Evolutionary conservation across 2,113 vertebrate genomes (phyloP).

Genomic region (Jacana jacana): DNA sequence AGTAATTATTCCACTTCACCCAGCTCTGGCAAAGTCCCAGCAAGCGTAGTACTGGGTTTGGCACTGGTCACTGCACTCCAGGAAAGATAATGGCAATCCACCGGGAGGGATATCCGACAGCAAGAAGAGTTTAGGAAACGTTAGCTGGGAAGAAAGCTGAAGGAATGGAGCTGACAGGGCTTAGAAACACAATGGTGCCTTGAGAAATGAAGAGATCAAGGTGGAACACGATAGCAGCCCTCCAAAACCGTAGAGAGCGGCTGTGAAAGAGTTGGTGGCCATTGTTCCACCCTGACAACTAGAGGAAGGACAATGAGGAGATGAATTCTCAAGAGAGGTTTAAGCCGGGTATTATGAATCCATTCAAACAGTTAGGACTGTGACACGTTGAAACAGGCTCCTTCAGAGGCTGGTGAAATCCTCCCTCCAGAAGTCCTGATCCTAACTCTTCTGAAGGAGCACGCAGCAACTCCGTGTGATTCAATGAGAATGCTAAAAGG

Average conservation of each 20-base stretch:
- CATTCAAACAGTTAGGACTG: not conserved
- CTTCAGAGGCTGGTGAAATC: not conserved
- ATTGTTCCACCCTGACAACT: not conserved
- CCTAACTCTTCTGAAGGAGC: not conserved
- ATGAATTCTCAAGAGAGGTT: not conserved
- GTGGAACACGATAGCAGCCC: not conserved
- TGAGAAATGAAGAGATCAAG: not conserved
- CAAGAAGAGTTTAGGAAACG: not conserved
- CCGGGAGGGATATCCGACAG: fast-evolving
- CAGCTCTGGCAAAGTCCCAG: not conserved
- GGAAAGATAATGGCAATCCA: not conserved
- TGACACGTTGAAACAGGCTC: not conserved
- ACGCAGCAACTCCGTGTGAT: not conserved
- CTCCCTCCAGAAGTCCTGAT: not conserved
- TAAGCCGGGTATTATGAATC: not conserved
- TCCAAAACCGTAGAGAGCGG: not conserved
- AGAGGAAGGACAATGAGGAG: not conserved
- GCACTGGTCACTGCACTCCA: not conserved
- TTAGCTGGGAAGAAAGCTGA: not conserved
- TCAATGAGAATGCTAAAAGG: not conserved
- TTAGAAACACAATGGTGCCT: not conserved
- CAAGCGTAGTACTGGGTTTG: not conserved
- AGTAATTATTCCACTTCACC: not conserved
- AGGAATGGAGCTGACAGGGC: not conserved
- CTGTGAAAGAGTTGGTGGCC: not conserved